Base-by-base conservation (phyloP, 2,797 vertebrate species). In the Ibycter americanus region DNA sequence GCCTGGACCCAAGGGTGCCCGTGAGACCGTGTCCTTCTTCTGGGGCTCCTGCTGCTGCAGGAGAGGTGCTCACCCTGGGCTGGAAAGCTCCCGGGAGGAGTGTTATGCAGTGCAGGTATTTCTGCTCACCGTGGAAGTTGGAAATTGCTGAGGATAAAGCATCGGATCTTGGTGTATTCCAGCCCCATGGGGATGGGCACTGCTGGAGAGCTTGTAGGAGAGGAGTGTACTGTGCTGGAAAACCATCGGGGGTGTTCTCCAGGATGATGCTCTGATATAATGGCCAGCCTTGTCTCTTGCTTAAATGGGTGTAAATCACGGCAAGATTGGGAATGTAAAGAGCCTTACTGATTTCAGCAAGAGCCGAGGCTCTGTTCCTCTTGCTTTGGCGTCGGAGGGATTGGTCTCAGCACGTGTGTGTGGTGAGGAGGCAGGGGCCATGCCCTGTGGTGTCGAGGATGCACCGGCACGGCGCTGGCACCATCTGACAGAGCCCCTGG, bases 1-100 rank as follows among this genome's bases (percentile, higher is more conserved):
- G 34, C 17, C 2, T 67, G 76, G 76, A 55, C 23, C 22, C n/a
- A 2, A 2, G 49, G 15, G 16, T 40, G 25, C 26, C 47, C 11
- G 0, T 0, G 1, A 18, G 40, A 29, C 52, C 3, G 0, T 12
- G 1, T 4, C n/a, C 27, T 6, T 1, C 6, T 14, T 51, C 31
- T 13, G 47, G 83, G 56, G 73, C 31, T 84, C 17, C 18, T 17
- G 68, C 56, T 49, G 84, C 92, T 44, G 49, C 3, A 1, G 29
- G 26, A 22, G 26, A 22, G 16, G 6, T 13, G 16, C 17, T 65
- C 6, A 3, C 29, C 59, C 25, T 0, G 0, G 19, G 23, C 0
- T 25, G 36, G 54, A 16, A 38, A 59, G 31, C 34, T 71, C 12
- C 38, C 1, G 19, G 56, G 46, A 63, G 44, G 36, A 59, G 32